phyloP scores from a whole-genome alignment of 1,140 invertebrate genomes.

The Drosophila chauvacae region DNA sequence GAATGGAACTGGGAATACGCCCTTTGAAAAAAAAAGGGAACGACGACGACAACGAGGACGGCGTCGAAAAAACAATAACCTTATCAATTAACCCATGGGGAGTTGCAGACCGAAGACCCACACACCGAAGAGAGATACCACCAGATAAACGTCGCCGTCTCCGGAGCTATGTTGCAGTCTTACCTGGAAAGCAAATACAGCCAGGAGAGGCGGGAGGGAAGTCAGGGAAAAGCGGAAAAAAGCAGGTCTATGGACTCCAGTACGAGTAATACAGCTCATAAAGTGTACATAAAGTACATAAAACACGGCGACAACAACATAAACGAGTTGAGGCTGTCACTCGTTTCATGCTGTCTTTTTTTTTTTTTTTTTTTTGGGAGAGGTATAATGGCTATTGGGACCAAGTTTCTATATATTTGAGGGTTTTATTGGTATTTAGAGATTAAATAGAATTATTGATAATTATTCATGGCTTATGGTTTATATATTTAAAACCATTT shows the following conservation, averaged over 20 bases:
- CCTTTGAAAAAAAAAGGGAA: constrained; percentile 19
- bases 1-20: constrained; percentile 25
- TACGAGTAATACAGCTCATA: constrained; percentile 71
- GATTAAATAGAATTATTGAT: neutral
- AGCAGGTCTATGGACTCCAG: constrained; percentile 65
- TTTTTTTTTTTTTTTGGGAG: neutral
- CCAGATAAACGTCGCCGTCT: constrained; percentile 24
- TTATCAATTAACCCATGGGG: constrained; percentile 53
- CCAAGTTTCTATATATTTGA: constrained; percentile 1
- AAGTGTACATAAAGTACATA: constrained; percentile 76
- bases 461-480: too few species aligned
- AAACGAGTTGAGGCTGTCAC: constrained; percentile 57
- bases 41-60: neutral
- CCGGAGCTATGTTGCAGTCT: constrained; percentile 1
- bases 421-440: neutral
- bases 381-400: constrained; percentile 9
- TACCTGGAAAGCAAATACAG: constrained; percentile 69
- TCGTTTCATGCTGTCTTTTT: neutral
- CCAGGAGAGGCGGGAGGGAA: neutral
- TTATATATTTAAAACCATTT: too few species aligned
- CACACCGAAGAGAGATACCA: constrained; percentile 17
- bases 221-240: constrained; percentile 14
- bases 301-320: constrained; percentile 59
- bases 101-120: constrained; percentile 21
- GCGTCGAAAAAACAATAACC: constrained; percentile 40